Conservation (phyloP, 1,140 invertebrate species). For the Calephelis virginiensis region DNA sequence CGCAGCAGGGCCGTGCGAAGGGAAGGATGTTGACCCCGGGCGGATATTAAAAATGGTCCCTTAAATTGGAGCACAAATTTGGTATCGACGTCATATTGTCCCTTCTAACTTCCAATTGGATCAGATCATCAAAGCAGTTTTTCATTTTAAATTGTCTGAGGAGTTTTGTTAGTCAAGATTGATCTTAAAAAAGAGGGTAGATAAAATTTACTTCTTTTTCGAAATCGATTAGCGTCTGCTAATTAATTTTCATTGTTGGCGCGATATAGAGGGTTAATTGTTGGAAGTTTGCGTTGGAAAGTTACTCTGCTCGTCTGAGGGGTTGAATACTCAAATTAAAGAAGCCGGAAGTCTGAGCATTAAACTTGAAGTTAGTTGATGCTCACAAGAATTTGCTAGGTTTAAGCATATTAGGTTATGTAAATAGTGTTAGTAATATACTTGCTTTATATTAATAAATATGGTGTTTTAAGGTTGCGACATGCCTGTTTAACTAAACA, state of each 20-base stretch:
- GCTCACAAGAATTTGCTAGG: conserved; percentile 23
- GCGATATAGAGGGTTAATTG: conserved; percentile 62
- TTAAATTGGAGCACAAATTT: conserved; percentile 65
- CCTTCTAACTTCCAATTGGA: conserved; percentile 46
- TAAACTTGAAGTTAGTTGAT: conserved; percentile 32
- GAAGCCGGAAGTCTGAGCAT: conserved; percentile 30
- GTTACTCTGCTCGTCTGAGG: conserved; percentile 45
- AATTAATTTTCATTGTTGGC: conserved; percentile 64
- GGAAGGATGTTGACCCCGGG: conserved; percentile 59
- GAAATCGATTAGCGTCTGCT: conserved; percentile 43
- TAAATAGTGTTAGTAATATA: neutral
- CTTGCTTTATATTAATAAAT: neutral
- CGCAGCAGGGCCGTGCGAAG: conserved; percentile 58
- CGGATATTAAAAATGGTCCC: conserved; percentile 72
- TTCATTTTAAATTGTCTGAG: conserved; percentile 31
- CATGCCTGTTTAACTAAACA: too few species aligned
- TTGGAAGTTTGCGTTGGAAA: conserved; percentile 52
- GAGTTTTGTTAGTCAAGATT: conserved; percentile 41
- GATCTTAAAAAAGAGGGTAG: conserved; percentile 42
- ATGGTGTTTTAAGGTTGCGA: too few species aligned
- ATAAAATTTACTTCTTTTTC: conserved; percentile 41
- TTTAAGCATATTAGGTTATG: conserved; percentile 2
- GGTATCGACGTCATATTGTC: conserved; percentile 58
- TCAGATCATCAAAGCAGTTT: conserved; percentile 24
- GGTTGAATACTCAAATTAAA: conserved; percentile 38